Percentiles rank a stretch among this genome's conserved stretches.
Evolutionary conservation across 2,797 vertebrate species (phyloP).

Genomic region (Coendou prehensilis): DNA sequence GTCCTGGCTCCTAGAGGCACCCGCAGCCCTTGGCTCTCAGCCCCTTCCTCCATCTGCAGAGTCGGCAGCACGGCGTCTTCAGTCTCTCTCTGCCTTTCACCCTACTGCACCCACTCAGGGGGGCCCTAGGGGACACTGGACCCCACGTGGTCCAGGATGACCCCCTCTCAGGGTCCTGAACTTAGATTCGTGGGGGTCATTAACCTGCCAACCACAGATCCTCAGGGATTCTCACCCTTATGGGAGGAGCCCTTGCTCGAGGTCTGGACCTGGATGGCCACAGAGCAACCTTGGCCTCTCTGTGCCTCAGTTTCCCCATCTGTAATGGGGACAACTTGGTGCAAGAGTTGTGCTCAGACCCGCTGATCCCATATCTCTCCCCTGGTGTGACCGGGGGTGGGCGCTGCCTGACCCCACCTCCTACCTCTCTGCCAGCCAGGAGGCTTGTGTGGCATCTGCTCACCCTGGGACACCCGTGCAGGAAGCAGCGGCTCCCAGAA

Average conservation of each 20-base stretch:
- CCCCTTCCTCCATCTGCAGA: not conserved
- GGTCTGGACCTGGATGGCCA: not conserved
- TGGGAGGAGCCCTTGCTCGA: not conserved
- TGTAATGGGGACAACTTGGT: not conserved
- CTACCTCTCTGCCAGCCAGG: not conserved
- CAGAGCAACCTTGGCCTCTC: not conserved
- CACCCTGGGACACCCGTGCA: not conserved
- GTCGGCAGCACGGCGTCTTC: fast-evolving
- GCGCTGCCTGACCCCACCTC: too few species aligned
- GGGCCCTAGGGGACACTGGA: not conserved
- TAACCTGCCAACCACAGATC: not conserved
- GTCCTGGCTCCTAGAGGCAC: not conserved
- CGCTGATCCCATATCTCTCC: fast-evolving
- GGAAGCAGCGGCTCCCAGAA: not conserved
- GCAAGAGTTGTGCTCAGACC: not conserved
- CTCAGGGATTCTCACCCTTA: not conserved
- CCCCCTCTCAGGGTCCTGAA: not conserved
- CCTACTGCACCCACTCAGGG: not conserved
- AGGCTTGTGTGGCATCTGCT: not conserved
- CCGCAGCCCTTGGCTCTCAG: not conserved
- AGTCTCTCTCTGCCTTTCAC: not conserved
- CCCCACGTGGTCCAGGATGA: not conserved
- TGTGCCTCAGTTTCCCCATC: not conserved
- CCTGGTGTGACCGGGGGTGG: not conserved
- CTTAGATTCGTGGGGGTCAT: too few species aligned